Conservation (phyloP, 2,113 vertebrate genomes). For the Trogon melanurus region DNA sequence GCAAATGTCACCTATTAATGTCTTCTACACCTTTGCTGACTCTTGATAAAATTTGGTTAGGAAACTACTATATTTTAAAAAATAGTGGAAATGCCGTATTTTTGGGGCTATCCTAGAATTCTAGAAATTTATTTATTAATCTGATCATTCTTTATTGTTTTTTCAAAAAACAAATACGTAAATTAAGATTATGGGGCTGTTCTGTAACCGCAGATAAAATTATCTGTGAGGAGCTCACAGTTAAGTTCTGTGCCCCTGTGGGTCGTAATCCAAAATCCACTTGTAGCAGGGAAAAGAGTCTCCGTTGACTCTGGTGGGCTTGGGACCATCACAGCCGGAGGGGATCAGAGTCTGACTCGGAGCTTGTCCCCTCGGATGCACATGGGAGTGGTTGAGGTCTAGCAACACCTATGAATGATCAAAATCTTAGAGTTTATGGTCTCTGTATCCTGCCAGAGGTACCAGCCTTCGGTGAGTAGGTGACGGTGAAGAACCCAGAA, state of each 20-base stretch:
- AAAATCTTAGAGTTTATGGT: not conserved
- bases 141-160: not conserved
- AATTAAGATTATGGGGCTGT: not conserved
- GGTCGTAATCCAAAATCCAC: not conserved
- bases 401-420: not conserved
- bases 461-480: not conserved
- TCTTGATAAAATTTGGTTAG: not conserved
- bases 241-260: not conserved
- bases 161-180: not conserved
- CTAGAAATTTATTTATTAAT: not conserved
- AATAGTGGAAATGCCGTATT: rapidly evolving
- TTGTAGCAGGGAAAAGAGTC: not conserved
- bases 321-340: rapidly evolving
- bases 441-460: not conserved
- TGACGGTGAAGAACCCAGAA: not conserved
- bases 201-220: not conserved
- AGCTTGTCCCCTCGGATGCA: rapidly evolving
- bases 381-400: not conserved
- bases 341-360: not conserved
- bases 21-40: not conserved
- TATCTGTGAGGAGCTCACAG: not conserved
- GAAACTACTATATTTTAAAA: not conserved
- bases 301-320: not conserved
- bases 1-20: not conserved
- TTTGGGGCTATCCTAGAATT: not conserved